Conservation (phyloP, 1,140 invertebrate species). For the Oscheius sp. region DNA sequence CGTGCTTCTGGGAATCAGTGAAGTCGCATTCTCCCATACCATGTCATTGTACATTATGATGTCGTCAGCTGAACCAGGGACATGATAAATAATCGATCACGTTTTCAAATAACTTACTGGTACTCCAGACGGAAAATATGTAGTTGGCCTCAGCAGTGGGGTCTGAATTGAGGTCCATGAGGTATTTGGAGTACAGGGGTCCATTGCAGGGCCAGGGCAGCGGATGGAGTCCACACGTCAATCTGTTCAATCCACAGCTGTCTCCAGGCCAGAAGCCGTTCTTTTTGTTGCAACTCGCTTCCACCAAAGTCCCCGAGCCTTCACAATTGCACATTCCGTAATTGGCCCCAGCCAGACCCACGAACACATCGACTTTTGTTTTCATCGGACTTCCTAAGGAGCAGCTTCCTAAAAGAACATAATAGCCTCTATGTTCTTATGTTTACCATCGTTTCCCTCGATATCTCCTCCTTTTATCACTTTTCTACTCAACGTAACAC, state of each 20-base stretch:
- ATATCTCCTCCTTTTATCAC: slow-evolving; percentile 48
- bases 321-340: slow-evolving; percentile 39
- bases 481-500: slow-evolving; percentile 47
- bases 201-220: slow-evolving; percentile 29
- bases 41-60: not conserved
- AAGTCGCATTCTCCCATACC: slow-evolving; percentile 26
- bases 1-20: slow-evolving; percentile 19
- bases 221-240: slow-evolving; percentile 20
- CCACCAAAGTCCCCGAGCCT: not conserved
- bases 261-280: slow-evolving; percentile 37
- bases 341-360: slow-evolving; percentile 39
- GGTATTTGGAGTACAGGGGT: slow-evolving; percentile 15
- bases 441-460: slow-evolving; percentile 9
- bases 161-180: slow-evolving; percentile 30
- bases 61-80: not conserved
- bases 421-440: not conserved
- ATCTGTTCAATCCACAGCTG: slow-evolving; percentile 26
- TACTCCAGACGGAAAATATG: slow-evolving; percentile 28
- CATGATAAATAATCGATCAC: too few species aligned
- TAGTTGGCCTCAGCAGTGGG: slow-evolving; percentile 21
- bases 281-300: slow-evolving; percentile 20
- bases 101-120: slow-evolving; percentile 16
- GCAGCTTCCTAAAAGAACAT: slow-evolving; percentile 6
- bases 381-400: slow-evolving; percentile 22
- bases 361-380: slow-evolving; percentile 26